phyloP scores from a whole-genome alignment of 2,113 vertebrate genomes.

The Lepus americanus region DNA sequence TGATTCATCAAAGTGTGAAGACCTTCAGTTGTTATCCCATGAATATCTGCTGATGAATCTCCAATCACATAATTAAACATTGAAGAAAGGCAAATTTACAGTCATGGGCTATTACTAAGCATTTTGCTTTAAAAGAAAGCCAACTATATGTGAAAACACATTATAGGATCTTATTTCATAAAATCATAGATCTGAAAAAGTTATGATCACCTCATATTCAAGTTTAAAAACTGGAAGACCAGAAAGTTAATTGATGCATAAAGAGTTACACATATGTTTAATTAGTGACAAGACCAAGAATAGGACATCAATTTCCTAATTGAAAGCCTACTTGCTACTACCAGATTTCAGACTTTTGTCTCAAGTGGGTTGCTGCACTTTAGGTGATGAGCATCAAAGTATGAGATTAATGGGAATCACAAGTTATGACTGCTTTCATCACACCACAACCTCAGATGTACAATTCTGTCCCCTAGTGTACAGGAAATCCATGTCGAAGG shows the following conservation, averaged over 20 bases:
- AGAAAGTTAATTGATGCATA: not conserved
- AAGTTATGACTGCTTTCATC: not conserved
- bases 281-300: not conserved
- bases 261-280: not conserved
- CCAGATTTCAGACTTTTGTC: slow-evolving; percentile 13
- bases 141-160: not conserved
- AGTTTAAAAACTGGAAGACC: not conserved
- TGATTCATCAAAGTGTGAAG: not conserved
- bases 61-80: slow-evolving; percentile 57
- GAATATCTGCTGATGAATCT: not conserved
- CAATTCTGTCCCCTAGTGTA: not conserved
- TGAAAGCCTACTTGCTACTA: not conserved
- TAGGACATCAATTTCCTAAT: not conserved
- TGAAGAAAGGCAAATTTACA: slow-evolving; percentile 53
- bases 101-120: not conserved
- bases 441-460: not conserved
- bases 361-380: not conserved
- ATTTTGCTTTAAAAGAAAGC: slow-evolving; percentile 7
- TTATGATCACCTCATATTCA: not conserved
- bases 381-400: not conserved
- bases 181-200: not conserved
- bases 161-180: slow-evolving; percentile 18
- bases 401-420: not conserved
- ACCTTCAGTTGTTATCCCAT: not conserved
- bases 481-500: not conserved